Base-by-base conservation (phyloP, 2,113 vertebrate species). In the Ciconia boyciana region DNA sequence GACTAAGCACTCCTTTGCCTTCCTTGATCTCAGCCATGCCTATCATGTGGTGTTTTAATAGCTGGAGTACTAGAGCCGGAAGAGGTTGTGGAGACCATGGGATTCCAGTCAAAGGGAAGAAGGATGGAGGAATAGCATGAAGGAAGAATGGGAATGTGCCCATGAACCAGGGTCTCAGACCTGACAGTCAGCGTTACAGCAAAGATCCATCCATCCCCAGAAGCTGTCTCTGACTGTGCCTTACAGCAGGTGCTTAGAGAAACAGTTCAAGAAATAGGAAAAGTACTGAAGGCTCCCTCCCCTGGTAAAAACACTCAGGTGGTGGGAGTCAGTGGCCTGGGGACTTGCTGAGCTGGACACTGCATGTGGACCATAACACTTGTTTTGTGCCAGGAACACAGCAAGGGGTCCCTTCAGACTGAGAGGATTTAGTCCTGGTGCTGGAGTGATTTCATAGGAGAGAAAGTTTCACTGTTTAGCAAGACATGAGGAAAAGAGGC, bases 351-450 rank as follows among this genome's bases (percentile, higher is more conserved):
- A 88, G 44, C 49, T 48, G 74, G 60, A 46, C 29, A 3, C 52
- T 57, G 39, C 11, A 3, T 1, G 1, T 41, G 70, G 43, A 22
- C 43, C 9, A 0, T 15, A 34, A 8, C 1, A 2, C 31, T 46
- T 77, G 16, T 41, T 90, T 66, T 60, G 66, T 76, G 48, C n/a
- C 25, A 36, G 32, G 44, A 69, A 6, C 9, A 31, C 36, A n/a
- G 46, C 1, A 1, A 84, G 22, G 29, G 19, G 5, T 64, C 52
- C 34, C 44, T 82, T 65, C 52, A 58, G 71, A 22, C 58, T 8
- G 22, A 34, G 29, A 32, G 39, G 70, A 18, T 58, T 87, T 32
- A 57, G 43, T 57, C 66, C 62, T 72, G 31, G 14, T 20, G 46
- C 58, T 70, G 49, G 36, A 54, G 22, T 49, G 36, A 57, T 95